Base-by-base conservation (phyloP, 2,113 vertebrate species). In the Syngnathoides biaculeatus region DNA sequence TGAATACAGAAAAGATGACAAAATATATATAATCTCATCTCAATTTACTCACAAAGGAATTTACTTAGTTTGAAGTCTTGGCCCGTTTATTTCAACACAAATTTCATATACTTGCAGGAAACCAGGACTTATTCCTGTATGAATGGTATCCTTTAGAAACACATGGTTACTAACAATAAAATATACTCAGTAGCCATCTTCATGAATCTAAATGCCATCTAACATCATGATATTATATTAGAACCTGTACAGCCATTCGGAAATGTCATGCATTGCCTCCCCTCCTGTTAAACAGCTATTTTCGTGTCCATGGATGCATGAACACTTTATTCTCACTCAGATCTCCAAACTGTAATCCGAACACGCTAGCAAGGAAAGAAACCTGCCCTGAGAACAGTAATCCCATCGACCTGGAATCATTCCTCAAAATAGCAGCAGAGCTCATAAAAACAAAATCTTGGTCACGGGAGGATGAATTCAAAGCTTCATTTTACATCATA, bases 331-430 rank as follows among this genome's bases (percentile, higher is more conserved):
- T 45, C 64, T 43, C 65, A 52, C 38, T 71, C 64, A 70, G 27
- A n/a, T 60, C 43, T 52, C n/a, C 57, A 74, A 75, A 79, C 50
- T 60, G 75, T 77, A 75, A 81, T 83, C 68, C 52, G 58, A 39
- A 45, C 59, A 45, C 65, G 64, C 20, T 45, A 65, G 53, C 52
- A 24, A 19, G 48, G 48, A 61, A 47, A 65, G 52, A 70, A 78
- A 75, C 60, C 71, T 71, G 61, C 59, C 38, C 43, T 64, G 22
- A 50, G 65, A 71, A 75, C 68, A 73, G 35, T 86, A 83, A 88
- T 88, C 84, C 83, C 82, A 82, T 85, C 69, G 68, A 85, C 74
- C 78, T 75, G 80, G 65, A 79, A 77, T 84, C 63, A 67, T 70
- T 50, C 65, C 78, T 81, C 63, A 74, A 72, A 85, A 85, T 69